Percentiles rank a stretch among this genome's conserved stretches.
phyloP scores from a whole-genome alignment of 2,888 invertebrate genomes.

The Abscondita cerata region DNA sequence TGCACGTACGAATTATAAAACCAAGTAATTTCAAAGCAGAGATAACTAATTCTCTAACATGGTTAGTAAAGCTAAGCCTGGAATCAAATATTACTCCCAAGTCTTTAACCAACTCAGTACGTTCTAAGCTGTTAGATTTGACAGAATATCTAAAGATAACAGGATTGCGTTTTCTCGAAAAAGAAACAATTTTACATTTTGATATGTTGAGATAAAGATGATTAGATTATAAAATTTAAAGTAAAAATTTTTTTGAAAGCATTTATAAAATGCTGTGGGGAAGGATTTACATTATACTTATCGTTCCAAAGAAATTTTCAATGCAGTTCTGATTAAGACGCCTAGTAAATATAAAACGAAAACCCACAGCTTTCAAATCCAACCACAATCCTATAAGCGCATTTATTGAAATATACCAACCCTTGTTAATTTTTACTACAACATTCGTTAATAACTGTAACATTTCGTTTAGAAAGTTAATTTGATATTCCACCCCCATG shows the following conservation, averaged over 20 bases:
- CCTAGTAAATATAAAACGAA: constrained; percentile 36
- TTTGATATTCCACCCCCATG: constrained; percentile 23
- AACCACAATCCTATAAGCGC: constrained; percentile 35
- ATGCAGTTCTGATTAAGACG: constrained; percentile 39
- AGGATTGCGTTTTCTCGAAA: no score
- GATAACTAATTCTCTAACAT: no score
- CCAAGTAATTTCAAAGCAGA: no score
- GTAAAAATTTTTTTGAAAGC: constrained; percentile 37
- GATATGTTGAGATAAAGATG: no score
- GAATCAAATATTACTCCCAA: no score
- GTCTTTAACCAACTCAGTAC: no score
- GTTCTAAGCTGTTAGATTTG: no score
- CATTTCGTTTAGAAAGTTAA: constrained; percentile 34
- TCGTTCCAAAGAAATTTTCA: constrained; percentile 40
- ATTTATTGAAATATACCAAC: constrained; percentile 37
- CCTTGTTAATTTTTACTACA: constrained; percentile 22
- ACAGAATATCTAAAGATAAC: no score
- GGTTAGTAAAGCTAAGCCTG: no score
- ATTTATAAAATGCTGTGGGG: constrained; percentile 34
- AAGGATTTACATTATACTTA: constrained; percentile 38
- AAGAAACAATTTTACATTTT: no score
- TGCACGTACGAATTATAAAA: no score
- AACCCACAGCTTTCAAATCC: constrained; percentile 24
- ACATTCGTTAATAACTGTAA: constrained; percentile 30
- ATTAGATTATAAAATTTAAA: constrained; percentile 29